A percentile compares a stretch with the other conserved stretches of the same genome.
phyloP scores from a whole-genome alignment of 2,888 invertebrate species.

The Mythimna vitellina region DNA sequence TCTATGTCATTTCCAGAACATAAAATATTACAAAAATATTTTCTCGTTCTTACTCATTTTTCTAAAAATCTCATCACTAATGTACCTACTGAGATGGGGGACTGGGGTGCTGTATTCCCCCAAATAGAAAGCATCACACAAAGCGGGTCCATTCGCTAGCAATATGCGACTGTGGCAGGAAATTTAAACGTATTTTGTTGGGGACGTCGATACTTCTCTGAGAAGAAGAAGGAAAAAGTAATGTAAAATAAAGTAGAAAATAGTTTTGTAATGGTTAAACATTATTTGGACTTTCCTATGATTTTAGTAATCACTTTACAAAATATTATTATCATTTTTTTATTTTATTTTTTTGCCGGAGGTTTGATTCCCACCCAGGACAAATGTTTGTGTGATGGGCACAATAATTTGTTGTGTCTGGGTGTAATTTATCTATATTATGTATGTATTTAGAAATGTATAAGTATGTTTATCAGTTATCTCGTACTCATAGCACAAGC shows the following conservation, averaged over 20 bases:
- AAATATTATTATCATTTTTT: no score
- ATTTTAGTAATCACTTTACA: no score
- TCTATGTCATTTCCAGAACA: background rate
- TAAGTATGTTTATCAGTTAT: no score
- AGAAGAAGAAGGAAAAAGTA: background rate
- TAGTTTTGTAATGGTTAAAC: background rate
- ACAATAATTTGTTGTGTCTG: no score
- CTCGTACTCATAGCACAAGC: no score
- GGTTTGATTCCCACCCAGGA: no score
- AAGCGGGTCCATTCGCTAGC: slow-evolving; percentile 32
- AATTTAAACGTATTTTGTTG: slow-evolving; percentile 42
- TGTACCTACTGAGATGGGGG: slow-evolving; percentile 17
- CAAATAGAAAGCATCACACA: slow-evolving; percentile 25
- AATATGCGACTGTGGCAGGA: slow-evolving; percentile 17
- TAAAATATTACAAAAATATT: slow-evolving; percentile 33
- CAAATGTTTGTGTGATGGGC: no score
- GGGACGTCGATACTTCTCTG: background rate
- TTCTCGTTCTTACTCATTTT: slow-evolving; percentile 30
- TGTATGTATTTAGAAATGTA: no score
- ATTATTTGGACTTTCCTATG: background rate
- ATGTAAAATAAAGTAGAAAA: background rate
- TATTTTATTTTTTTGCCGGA: no score
- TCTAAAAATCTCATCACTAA: slow-evolving; percentile 47
- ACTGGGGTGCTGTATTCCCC: slow-evolving; percentile 1
- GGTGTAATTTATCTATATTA: no score